phyloP scores from a whole-genome alignment of 2,797 vertebrate species.

The Lacerta agilis region DNA sequence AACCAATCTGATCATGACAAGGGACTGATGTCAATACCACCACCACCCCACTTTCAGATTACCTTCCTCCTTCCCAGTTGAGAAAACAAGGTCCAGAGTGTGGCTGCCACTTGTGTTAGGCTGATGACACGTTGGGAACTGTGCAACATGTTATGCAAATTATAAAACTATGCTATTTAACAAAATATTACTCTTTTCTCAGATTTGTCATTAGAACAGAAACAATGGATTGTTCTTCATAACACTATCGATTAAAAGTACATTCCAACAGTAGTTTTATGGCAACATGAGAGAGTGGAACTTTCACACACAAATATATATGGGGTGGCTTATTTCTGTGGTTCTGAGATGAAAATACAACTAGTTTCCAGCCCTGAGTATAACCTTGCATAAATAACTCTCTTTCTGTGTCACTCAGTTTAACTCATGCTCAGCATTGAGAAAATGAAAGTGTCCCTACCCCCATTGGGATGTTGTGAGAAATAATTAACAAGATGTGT shows the following conservation, averaged over 20 bases:
- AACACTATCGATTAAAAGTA: conserved; percentile 4
- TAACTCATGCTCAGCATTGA: not conserved
- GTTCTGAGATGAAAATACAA: not conserved
- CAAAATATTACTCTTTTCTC: not conserved
- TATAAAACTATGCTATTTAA: not conserved
- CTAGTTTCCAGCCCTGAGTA: not conserved
- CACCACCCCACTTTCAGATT: too few relatives aligned
- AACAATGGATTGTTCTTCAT: conserved; percentile 1
- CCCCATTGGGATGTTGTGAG: fast-evolving
- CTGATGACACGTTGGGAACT: too few relatives aligned
- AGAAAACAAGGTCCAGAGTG: too few relatives aligned
- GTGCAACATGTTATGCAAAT: too few relatives aligned
- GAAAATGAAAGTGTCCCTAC: not conserved
- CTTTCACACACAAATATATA: not conserved
- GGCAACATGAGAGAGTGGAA: not conserved
- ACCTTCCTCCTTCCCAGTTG: too few relatives aligned
- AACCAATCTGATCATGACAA: too few relatives aligned
- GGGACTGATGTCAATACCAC: too few relatives aligned
- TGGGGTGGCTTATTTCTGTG: not conserved
- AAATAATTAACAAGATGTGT: not conserved
- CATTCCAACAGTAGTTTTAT: not conserved
- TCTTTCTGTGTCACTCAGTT: not conserved
- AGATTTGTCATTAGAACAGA: not conserved
- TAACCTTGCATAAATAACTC: not conserved
- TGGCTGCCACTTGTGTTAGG: too few relatives aligned